These are phyloP conservation scores for Tolmerus cingulatus DNA, from an alignment of 2,888 invertebrate species.

Conservation along the genomic window DNA sequence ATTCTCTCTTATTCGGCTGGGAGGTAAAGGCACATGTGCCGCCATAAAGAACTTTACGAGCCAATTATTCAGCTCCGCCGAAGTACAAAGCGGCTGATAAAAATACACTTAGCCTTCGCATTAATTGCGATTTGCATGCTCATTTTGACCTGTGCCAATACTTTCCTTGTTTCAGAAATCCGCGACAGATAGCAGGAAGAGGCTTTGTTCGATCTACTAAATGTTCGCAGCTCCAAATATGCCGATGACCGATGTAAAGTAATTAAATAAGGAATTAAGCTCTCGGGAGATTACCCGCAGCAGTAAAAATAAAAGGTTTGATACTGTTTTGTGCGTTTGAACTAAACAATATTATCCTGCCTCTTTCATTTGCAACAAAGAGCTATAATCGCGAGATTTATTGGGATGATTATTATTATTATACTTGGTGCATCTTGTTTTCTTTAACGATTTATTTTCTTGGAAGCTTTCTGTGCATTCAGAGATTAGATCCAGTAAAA, in stretches of 20 bases:
- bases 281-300: not conserved
- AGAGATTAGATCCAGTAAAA: not conserved
- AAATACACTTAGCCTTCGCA: slow-evolving; percentile 11
- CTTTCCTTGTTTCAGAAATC: not conserved
- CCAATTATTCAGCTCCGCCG: slow-evolving; percentile 1
- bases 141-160: slow-evolving; percentile 17
- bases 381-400: not conserved
- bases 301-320: not conserved
- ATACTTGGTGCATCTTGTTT: not conserved
- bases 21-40: not conserved
- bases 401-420: not conserved
- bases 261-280: not conserved
- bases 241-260: not conserved
- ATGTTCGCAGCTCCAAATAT: not conserved
- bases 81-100: not conserved
- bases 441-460: not conserved
- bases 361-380: not conserved
- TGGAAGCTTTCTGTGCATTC: not conserved
- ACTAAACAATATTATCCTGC: not conserved
- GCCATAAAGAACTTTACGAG: slow-evolving; percentile 5
- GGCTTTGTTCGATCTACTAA: not conserved
- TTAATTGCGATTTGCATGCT: not conserved
- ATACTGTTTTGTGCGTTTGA: not conserved
- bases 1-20: not conserved
- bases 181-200: not conserved